Percentiles rank a stretch among this genome's conserved stretches.
phyloP scores from a whole-genome alignment of 1,140 invertebrate species.

The Mylabris phalerata region DNA sequence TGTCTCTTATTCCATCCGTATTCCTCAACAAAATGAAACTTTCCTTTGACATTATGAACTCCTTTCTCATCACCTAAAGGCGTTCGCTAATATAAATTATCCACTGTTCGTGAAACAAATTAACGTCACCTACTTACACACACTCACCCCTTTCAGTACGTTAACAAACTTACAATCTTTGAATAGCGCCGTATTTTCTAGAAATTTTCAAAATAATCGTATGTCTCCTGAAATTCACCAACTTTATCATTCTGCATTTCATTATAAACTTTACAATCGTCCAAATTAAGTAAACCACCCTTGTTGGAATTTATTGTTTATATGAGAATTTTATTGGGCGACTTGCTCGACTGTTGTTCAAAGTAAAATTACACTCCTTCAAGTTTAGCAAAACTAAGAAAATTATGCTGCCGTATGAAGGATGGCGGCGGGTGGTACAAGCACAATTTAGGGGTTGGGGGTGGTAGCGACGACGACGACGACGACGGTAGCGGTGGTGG shows the following conservation, averaged over 20 bases:
- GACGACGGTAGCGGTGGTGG: neutral
- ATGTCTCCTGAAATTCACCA: conserved; percentile 21
- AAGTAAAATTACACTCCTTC: conserved; percentile 39
- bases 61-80: conserved; percentile 36
- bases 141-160: neutral
- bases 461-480: neutral
- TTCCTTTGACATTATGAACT: conserved; percentile 40
- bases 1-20: conserved; percentile 10
- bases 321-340: conserved; percentile 18
- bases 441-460: too few species aligned
- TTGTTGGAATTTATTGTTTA: conserved; percentile 8
- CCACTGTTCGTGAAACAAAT: conserved; percentile 35
- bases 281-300: conserved; percentile 1
- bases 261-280: conserved; percentile 29
- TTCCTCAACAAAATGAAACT: conserved; percentile 36
- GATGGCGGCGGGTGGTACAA: conserved; percentile 4
- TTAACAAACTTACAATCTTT: neutral
- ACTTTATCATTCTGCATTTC: conserved; percentile 39
- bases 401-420: conserved; percentile 27
- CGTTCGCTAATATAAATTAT: conserved; percentile 40
- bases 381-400: conserved; percentile 37
- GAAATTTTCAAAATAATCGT: neutral
- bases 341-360: conserved; percentile 30
- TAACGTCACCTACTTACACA: conserved; percentile 12
- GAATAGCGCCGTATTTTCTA: neutral